A percentile compares a stretch with the other conserved stretches of the same genome.
phyloP scores from a whole-genome alignment of 2,888 invertebrate species.

The Polydrusus cervinus region DNA sequence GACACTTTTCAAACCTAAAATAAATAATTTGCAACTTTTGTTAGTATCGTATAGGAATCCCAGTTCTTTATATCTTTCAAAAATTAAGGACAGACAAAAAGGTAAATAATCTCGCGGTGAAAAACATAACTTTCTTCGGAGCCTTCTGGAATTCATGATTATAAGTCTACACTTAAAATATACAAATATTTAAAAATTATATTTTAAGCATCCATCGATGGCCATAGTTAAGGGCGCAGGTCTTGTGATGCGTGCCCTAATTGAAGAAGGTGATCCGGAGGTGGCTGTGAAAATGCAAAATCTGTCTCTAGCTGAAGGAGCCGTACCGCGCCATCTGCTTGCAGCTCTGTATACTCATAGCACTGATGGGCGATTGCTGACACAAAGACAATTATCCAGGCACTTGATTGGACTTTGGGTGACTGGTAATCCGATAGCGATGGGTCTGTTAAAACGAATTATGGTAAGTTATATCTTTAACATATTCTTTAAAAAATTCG shows the following conservation, averaged over 20 bases:
- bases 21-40: too few species aligned
- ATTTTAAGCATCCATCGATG: conserved; percentile 90
- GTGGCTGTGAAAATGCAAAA: conserved; percentile 96
- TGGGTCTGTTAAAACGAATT: conserved; percentile 88
- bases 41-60: too few species aligned
- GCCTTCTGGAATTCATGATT: background rate
- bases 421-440: conserved; percentile 93
- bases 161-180: background rate
- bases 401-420: conserved; percentile 98
- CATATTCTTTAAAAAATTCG: too few species aligned
- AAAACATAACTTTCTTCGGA: too few species aligned
- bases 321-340: conserved; percentile 92
- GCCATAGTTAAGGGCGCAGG: conserved; percentile 99
- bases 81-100: background rate
- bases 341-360: conserved; percentile 90
- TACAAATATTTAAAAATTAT: background rate
- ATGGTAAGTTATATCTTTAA: conserved; percentile 77
- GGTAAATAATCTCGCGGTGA: background rate
- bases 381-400: conserved; percentile 92
- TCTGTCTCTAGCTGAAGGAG: conserved; percentile 96
- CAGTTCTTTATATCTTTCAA: too few species aligned
- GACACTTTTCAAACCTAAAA: too few species aligned
- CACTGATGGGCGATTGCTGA: conserved; percentile 86
- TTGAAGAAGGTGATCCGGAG: conserved; percentile 96
- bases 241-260: conserved; percentile 95